These are phyloP conservation scores for Mya arenaria DNA, from an alignment of 1,140 invertebrate species.

Conservation along the genomic window DNA sequence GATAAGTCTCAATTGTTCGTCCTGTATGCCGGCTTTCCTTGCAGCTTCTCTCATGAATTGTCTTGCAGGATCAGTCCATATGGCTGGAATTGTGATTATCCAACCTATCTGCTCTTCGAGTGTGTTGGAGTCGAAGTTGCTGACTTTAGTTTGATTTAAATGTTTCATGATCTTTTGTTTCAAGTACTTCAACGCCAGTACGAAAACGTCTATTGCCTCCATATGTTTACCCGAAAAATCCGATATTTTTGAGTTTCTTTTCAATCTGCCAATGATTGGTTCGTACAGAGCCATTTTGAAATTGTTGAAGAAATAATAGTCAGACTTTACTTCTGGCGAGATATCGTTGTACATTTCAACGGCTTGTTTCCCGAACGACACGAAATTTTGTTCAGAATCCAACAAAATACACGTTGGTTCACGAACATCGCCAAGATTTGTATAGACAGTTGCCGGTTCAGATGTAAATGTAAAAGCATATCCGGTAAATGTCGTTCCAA, in stretches of 20 bases:
- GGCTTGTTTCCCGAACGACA: conserved; percentile 2
- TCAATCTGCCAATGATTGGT: no score
- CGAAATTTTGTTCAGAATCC: conserved; percentile 11
- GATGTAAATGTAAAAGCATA: no score
- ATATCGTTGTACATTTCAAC: background rate
- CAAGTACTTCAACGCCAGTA: background rate
- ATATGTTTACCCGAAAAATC: background rate
- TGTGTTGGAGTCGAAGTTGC: no score
- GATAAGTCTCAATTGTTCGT: background rate
- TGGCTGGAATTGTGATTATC: conserved; percentile 19
- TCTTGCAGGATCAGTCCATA: conserved; percentile 19
- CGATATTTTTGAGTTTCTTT: background rate
- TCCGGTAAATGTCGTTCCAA: no score
- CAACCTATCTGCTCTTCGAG: conserved; percentile 14
- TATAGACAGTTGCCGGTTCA: no score
- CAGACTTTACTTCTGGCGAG: background rate
- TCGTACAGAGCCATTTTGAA: conserved; percentile 4
- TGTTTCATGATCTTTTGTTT: no score
- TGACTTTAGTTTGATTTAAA: background rate
- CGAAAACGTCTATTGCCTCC: background rate
- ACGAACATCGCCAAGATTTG: no score
- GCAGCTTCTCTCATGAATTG: conserved; percentile 45
- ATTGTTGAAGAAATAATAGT: background rate
- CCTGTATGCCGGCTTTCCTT: background rate
- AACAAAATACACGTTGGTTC: conserved; percentile 3